Percentiles rank a stretch among this genome's conserved stretches.
Conservation (phyloP, 2,113 vertebrate species). For the Amphilophus citrinellus region DNA sequence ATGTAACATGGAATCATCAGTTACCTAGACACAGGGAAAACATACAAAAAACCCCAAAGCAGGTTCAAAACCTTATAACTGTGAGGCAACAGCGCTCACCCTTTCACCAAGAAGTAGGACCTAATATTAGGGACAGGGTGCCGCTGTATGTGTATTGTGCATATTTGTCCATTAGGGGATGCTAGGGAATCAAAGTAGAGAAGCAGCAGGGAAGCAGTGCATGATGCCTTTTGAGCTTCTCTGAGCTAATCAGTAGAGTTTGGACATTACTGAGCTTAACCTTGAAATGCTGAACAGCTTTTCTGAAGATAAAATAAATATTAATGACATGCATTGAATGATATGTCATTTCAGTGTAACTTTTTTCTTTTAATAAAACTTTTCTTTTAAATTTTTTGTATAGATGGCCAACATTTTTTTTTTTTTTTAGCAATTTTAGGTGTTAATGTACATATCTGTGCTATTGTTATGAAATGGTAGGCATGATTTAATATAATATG, state of each 20-base stretch:
- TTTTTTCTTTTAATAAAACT: background rate
- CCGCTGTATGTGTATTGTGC: constrained; percentile 57
- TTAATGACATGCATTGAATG: background rate
- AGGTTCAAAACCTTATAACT: background rate
- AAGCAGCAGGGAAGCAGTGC: constrained; percentile 33
- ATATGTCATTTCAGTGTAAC: background rate
- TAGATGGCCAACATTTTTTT: background rate
- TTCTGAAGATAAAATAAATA: background rate
- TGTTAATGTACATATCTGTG: background rate
- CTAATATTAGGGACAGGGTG: background rate
- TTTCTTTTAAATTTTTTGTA: background rate
- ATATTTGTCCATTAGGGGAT: constrained; percentile 78
- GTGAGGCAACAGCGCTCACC: background rate
- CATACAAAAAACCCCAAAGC: too few species aligned
- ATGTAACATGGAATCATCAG: background rate
- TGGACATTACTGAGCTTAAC: constrained; percentile 7
- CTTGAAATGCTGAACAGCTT: background rate
- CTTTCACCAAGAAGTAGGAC: background rate
- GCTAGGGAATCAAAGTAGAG: constrained; percentile 73
- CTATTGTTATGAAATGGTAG: background rate
- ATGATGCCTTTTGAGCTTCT: constrained; percentile 6
- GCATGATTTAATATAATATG: background rate
- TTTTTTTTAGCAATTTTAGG: background rate
- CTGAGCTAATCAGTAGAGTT: background rate
- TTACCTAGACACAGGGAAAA: background rate